A percentile compares a stretch with the other conserved stretches of the same genome.
phyloP scores from a whole-genome alignment of 2,888 invertebrate species.

The Leptinotarsa haldemani region DNA sequence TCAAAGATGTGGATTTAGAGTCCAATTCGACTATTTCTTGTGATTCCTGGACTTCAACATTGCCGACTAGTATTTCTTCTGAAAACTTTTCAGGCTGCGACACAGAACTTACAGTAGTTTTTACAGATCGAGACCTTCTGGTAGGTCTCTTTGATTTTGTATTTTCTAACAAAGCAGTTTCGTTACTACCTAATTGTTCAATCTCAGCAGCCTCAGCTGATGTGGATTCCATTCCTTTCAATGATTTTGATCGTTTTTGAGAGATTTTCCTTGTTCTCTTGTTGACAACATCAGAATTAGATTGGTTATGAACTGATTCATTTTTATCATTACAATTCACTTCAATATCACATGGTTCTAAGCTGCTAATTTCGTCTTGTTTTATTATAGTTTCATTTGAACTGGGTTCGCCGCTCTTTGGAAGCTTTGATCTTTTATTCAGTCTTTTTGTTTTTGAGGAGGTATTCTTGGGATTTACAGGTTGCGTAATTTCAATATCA shows the following conservation, averaged over 20 bases:
- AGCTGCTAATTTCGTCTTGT: too few relatives aligned
- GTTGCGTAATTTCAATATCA: background rate
- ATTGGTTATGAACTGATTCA: too few relatives aligned
- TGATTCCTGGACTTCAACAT: background rate
- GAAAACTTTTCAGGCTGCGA: background rate
- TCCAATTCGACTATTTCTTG: background rate
- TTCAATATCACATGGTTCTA: too few relatives aligned
- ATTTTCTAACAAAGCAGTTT: too few relatives aligned
- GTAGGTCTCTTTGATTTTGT: background rate
- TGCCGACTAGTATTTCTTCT: background rate
- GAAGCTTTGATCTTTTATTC: background rate
- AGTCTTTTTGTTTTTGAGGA: background rate
- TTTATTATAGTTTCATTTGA: background rate
- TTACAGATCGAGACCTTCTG: background rate
- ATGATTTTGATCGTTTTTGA: constrained; percentile 6
- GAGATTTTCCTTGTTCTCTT: background rate
- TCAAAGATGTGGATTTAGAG: background rate
- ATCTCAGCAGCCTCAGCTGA: too few relatives aligned
- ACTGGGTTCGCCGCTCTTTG: background rate
- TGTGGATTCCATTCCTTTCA: background rate
- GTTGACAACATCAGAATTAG: background rate
- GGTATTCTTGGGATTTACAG: background rate
- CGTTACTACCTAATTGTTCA: too few relatives aligned
- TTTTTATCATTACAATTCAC: too few relatives aligned
- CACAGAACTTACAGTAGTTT: background rate